These are phyloP conservation scores for Plagodis dolabraria DNA, from an alignment of 2,888 invertebrate species.

Conservation along the genomic window DNA sequence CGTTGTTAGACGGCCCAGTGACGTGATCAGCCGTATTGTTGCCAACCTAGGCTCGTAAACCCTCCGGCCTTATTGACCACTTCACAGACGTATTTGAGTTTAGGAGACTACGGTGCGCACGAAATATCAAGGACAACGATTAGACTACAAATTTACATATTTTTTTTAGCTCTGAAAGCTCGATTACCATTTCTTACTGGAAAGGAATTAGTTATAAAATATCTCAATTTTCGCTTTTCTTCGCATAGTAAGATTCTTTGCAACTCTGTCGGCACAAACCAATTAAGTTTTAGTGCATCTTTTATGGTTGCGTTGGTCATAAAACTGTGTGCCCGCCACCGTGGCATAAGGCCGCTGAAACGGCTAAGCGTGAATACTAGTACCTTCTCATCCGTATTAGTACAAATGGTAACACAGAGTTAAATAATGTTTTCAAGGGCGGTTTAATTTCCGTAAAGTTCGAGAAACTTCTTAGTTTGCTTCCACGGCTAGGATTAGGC, in stretches of 20 bases:
- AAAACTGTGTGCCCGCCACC: constrained; percentile 10
- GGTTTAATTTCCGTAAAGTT: constrained; percentile 23
- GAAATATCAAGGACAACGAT: constrained; percentile 21
- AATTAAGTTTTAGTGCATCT: constrained; percentile 22
- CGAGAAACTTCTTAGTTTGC: constrained; percentile 23
- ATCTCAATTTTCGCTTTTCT: background rate
- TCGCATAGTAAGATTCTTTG: constrained; percentile 16
- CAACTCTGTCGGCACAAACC: constrained; percentile 18
- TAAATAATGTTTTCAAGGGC: constrained; percentile 16
- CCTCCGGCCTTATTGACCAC: constrained; percentile 35
- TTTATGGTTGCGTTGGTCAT: constrained; percentile 25
- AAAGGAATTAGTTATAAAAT: too few species aligned
- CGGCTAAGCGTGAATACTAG: constrained; percentile 9
- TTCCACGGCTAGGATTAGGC: constrained; percentile 24
- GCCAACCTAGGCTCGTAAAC: constrained; percentile 37
- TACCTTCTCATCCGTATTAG: constrained; percentile 2
- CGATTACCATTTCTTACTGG: too few species aligned
- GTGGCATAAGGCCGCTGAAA: constrained; percentile 13
- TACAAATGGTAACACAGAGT: constrained; percentile 1
- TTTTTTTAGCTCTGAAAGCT: background rate
- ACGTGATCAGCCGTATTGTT: constrained; percentile 38
- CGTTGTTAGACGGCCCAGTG: constrained; percentile 27
- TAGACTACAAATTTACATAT: constrained; percentile 8
- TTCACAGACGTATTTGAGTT: constrained; percentile 30
- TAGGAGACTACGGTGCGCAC: constrained; percentile 24